Percentiles rank a stretch among this genome's conserved stretches.
phyloP scores from a whole-genome alignment of 2,888 invertebrate species.

The Sclerodermus sp. region DNA sequence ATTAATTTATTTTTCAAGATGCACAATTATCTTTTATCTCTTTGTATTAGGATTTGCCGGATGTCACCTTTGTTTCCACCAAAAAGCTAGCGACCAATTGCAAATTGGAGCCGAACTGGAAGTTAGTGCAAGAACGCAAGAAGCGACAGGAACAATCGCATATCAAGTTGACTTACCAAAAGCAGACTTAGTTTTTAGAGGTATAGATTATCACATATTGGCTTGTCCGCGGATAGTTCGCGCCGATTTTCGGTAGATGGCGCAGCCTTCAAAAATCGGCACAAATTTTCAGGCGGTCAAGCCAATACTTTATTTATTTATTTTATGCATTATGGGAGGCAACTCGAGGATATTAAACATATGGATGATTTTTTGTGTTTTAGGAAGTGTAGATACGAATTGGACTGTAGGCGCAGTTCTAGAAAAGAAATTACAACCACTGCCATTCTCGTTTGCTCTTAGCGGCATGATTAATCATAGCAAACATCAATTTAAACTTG shows the following conservation, averaged over 20 bases:
- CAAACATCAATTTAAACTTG: constrained; percentile 90
- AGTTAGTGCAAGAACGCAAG: constrained; percentile 86
- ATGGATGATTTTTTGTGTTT: constrained; percentile 6
- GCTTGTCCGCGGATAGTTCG: not conserved
- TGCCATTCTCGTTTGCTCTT: constrained; percentile 91
- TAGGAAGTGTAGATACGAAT: constrained; percentile 89
- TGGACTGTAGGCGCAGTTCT: constrained; percentile 92
- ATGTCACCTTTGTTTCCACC: constrained; percentile 90
- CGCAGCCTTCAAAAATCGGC: not conserved
- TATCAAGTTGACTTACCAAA: constrained; percentile 96
- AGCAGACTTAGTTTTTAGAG: constrained; percentile 91
- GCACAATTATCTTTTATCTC: too few relatives aligned
- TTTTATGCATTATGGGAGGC: too few relatives aligned
- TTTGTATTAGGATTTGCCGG: constrained; percentile 69
- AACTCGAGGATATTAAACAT: too few relatives aligned
- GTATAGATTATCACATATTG: constrained; percentile 61
- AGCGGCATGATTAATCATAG: constrained; percentile 92
- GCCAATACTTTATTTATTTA: constrained; percentile 6
- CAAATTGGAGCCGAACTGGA: constrained; percentile 95
- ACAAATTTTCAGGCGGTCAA: too few relatives aligned
- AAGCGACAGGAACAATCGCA: constrained; percentile 87
- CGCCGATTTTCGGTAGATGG: too few relatives aligned
- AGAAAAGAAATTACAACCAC: constrained; percentile 89
- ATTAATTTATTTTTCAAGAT: not conserved
- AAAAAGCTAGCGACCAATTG: constrained; percentile 88